Conservation (phyloP, 2,797 vertebrate species). For the Cuniculus paca region DNA sequence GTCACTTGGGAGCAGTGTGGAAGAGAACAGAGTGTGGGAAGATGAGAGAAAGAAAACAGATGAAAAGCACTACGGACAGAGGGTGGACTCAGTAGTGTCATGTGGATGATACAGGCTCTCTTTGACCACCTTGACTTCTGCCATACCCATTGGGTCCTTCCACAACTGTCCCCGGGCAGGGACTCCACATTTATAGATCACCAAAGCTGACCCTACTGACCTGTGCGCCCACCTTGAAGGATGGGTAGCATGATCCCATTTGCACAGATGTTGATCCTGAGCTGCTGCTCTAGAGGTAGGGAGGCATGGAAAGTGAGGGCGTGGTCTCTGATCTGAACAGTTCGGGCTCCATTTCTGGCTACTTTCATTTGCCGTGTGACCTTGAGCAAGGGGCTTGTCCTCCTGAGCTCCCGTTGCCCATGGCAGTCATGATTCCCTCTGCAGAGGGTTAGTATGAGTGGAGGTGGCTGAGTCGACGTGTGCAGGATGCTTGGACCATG, state of each 20-base stretch:
- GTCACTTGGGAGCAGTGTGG: background rate
- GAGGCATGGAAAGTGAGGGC: background rate
- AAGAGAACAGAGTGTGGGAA: background rate
- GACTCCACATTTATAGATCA: background rate
- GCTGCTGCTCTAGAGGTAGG: background rate
- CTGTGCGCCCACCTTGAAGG: background rate
- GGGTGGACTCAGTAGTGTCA: background rate
- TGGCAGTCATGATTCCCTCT: background rate
- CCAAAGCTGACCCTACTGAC: background rate
- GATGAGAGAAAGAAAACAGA: background rate
- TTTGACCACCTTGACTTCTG: background rate
- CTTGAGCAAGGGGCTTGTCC: background rate
- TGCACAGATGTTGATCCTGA: background rate
- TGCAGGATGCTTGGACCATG: background rate
- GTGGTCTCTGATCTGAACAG: no score
- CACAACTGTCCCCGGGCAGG: background rate
- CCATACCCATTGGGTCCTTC: background rate
- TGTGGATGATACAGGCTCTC: background rate
- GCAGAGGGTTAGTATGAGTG: background rate
- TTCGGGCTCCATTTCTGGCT: background rate
- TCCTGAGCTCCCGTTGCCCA: background rate
- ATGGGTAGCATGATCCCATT: background rate
- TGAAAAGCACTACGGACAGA: background rate
- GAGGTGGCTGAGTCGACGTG: background rate
- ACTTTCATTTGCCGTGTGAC: background rate